Percentiles rank a stretch among this genome's conserved stretches.
Conservation (phyloP, 2,797 vertebrate species). For the Tarsius wallacei region DNA sequence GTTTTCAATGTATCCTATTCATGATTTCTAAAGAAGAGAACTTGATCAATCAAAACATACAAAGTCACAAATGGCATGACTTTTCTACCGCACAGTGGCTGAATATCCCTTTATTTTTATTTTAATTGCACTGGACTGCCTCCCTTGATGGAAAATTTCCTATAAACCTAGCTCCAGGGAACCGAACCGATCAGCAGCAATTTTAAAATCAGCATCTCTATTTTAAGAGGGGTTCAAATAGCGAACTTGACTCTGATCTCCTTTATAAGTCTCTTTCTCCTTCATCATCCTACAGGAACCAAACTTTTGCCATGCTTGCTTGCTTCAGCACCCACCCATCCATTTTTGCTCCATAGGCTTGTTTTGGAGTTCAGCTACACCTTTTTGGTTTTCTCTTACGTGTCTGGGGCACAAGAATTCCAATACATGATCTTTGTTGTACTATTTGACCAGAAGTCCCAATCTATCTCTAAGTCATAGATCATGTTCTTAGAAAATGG, state of each 20-base stretch:
- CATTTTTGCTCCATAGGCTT: background rate
- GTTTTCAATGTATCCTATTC: background rate
- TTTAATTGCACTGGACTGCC: background rate
- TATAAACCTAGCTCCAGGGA: slow-evolving; percentile 15
- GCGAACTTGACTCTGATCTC: background rate
- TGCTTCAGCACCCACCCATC: background rate
- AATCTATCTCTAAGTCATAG: background rate
- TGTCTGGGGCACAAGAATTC: background rate
- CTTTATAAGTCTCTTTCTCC: background rate
- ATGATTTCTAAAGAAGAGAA: slow-evolving; percentile 31
- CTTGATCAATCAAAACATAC: background rate
- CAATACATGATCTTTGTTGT: background rate
- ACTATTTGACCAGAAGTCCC: background rate
- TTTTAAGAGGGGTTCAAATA: slow-evolving; percentile 43
- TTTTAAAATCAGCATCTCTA: background rate
- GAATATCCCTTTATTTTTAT: slow-evolving; percentile 9
- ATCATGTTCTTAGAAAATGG: slow-evolving; percentile 28
- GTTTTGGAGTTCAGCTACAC: background rate
- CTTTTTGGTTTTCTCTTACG: background rate
- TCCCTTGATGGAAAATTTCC: background rate
- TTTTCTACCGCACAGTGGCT: background rate
- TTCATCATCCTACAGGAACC: background rate
- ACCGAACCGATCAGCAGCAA: background rate
- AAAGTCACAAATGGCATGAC: background rate
- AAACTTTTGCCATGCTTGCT: background rate